Evolutionary conservation across 2,797 vertebrate species (phyloP), one percentile per base, ranked within the genome.

Genomic region (Pempheris klunzingeri): DNA sequence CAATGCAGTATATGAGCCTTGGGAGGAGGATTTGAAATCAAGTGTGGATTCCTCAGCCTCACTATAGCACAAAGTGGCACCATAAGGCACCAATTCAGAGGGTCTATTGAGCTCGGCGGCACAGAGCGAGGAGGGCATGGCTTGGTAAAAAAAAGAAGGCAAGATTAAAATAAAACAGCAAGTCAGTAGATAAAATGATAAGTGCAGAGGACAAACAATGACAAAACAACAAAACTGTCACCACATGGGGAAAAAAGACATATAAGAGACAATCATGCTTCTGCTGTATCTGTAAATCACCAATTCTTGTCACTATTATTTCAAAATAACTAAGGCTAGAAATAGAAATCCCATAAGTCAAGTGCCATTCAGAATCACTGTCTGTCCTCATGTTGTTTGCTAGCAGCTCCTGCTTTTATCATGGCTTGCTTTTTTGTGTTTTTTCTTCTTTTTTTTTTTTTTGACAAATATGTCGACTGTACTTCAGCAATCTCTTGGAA

Each of bases 261-360:
- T 50, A 75, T 68, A 77, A 30, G 32, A 77, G 47, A 60, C 74
- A 61, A 26, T 78, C n/a, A 41, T 24, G 36, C 52, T 15, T 3
- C 38, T 38, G 18, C 65, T 41, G 14, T 50, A 20, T 70, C 60
- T 79, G 43, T 71, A 80, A 78, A 75, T 82, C 61, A 80, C 8
- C 57, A 34, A 12, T 39, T 77, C 63, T 64, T 66, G 67, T 81
- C 78, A 54, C 63, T 82, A 26, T n/a, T 26, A 71, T 88, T 85
- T 85, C 30, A 78, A 77, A 85, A 80, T 79, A 81, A 82, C 60
- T 26, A 57, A 60, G 59, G 26, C 63, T 77, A 32, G 59, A 85
- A 85, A 86, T 83, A 88, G 77, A 87, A 87, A 85, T 81, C 83
- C 71, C 79, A 78, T 63, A 84, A 82, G 81, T 74, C 54, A 46